Evolutionary conservation across 92 coral and sea anemone species (phyloP).

Genomic region (Porites divaricata): DNA sequence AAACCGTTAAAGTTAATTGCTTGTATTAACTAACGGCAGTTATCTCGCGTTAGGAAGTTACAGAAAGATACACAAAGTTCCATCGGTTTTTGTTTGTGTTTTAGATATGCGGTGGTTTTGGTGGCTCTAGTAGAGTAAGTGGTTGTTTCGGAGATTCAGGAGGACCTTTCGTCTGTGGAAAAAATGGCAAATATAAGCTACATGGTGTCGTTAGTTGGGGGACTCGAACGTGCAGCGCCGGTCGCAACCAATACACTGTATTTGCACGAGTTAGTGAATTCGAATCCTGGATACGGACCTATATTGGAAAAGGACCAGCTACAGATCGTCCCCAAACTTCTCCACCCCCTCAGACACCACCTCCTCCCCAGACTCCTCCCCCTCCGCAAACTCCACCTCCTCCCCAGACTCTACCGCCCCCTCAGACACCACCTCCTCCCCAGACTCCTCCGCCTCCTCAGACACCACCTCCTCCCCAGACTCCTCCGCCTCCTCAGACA

Average conservation of each 20-base stretch:
- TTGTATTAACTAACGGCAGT: too few species aligned
- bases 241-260: slow-evolving; percentile 78
- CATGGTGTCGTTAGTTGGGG: slow-evolving; percentile 91
- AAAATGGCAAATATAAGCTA: slow-evolving; percentile 44
- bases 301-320: slow-evolving; percentile 51
- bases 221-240: slow-evolving; percentile 81
- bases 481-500: slow-evolving; percentile 31
- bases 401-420: slow-evolving; percentile 22
- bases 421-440: slow-evolving; percentile 49
- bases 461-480: slow-evolving; percentile 22
- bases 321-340: slow-evolving; percentile 19
- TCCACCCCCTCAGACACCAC: slow-evolving; percentile 49
- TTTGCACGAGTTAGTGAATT: slow-evolving; percentile 81
- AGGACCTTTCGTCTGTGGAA: slow-evolving; percentile 79
- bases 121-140: slow-evolving; percentile 78
- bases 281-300: slow-evolving; percentile 66
- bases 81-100: not conserved
- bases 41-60: too few species aligned
- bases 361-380: slow-evolving; percentile 46
- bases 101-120: slow-evolving; percentile 82
- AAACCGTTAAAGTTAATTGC: too few species aligned
- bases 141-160: slow-evolving; percentile 90
- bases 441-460: slow-evolving; percentile 46
- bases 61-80: too few species aligned
- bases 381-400: slow-evolving; percentile 43